Conservation (phyloP, 1,140 invertebrate species). For the Bombus sylvicola region DNA sequence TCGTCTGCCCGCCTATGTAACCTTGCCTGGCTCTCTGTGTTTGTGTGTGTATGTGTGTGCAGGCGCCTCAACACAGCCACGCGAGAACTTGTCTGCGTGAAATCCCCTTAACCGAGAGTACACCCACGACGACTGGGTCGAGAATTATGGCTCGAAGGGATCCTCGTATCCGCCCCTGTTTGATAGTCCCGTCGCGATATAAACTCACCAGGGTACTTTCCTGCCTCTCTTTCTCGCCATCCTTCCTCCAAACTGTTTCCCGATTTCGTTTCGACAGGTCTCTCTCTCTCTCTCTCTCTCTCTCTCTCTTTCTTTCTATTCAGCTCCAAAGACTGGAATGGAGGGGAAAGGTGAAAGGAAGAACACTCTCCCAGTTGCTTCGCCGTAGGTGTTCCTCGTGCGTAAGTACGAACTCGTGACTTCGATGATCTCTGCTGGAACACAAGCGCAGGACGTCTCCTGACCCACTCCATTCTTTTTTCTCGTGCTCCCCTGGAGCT, state of each 20-base stretch:
- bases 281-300: neutral
- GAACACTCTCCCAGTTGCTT: conserved; percentile 30
- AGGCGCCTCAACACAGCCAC: neutral
- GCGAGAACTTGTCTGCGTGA: conserved; percentile 27
- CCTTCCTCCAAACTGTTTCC: conserved; percentile 18
- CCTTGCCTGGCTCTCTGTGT: neutral
- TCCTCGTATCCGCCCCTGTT: conserved; percentile 69
- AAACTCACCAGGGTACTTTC: conserved; percentile 54
- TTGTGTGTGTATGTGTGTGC: neutral
- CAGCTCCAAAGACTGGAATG: neutral
- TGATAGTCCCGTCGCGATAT: conserved; percentile 68
- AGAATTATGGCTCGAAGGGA: conserved; percentile 62
- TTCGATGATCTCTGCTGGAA: neutral
- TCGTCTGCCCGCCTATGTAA: conserved; percentile 30
- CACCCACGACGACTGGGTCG: conserved; percentile 57
- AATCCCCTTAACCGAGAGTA: conserved; percentile 64
- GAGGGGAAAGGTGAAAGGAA: conserved; percentile 2
- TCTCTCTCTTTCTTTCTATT: neutral
- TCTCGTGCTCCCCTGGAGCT: too few relatives aligned
- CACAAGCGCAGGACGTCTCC: conserved; percentile 53
- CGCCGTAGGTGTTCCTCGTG: conserved; percentile 17
- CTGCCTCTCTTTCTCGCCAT: conserved; percentile 19
- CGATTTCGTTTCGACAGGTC: neutral
- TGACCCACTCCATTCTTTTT: conserved; percentile 72
- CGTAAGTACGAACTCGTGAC: conserved; percentile 12